Evolutionary conservation across 1,140 invertebrate genomes (phyloP), one percentile per base, ranked within the genome.

Genomic region (Heliconius hewitsoni): DNA sequence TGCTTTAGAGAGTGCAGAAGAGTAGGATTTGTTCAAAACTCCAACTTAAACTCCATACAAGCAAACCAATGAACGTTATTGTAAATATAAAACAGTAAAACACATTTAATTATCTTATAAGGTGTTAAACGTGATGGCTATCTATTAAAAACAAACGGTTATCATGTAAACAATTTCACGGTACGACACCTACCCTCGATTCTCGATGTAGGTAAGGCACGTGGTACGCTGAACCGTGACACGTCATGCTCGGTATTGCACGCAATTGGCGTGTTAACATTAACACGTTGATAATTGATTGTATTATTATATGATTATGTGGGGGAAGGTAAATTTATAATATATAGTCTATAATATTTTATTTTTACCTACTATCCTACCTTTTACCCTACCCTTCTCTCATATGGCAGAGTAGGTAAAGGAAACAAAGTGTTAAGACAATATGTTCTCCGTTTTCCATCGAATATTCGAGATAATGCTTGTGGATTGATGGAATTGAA

Each of bases 181-280:
- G 57, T 82, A 74, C 79, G 66, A 6, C 79, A 81, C 71, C 37
- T 74, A 77, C 83, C 83, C 81, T 66, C 55, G 52, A 55, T 5
- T 18, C 52, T n/a, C 1, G 8, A 1, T 27, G 23, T 71, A 72
- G 30, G 75, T 83, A 83, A 9, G 5, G 74, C 82, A 81, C 82
- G 83, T 84, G 83, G 52, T 82, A 82, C 81, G 77, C 55, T 73
- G 75, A 71, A 76, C 73, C 80, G 80, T 84, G 76, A 80, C 77
- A 34, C 75, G 83, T 84, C 83, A 84, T 79, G 81, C 73, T 82
- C 79, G 78, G 80, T 84, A 82, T 84, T 82, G 81, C 81, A 84
- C 83, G 83, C 83, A 84, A 82, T 70, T 71, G 60, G 72, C 83
- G 75, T 82, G 76, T 78, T 77, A 84, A 82, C 46, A 6, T 66